These are phyloP conservation scores for Melanotaenia maccullochi DNA, from an alignment of 2,797 vertebrate species.

Conservation along the genomic window DNA sequence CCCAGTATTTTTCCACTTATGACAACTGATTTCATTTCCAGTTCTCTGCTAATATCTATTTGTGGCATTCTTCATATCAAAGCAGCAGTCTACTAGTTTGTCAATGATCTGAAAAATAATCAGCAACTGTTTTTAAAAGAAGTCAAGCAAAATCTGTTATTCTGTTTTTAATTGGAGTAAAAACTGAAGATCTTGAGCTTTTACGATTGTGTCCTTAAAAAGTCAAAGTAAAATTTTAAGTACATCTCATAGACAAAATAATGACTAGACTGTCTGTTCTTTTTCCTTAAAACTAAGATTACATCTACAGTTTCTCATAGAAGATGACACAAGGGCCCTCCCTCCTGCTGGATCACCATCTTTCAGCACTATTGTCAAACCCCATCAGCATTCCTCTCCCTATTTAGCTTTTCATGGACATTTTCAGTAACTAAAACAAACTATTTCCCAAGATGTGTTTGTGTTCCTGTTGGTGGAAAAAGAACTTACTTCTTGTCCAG, in stretches of 20 bases:
- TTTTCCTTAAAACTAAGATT: neutral
- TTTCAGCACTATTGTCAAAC: neutral
- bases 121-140: neutral
- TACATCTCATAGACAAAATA: neutral
- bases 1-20: neutral
- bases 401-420: neutral
- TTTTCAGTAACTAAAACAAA: neutral
- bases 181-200: neutral
- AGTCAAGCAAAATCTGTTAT: neutral
- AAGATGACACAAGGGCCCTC: neutral
- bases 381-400: neutral
- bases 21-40: neutral
- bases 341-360: neutral
- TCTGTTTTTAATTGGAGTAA: too few relatives aligned
- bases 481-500: constrained; percentile 66
- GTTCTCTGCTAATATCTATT: neutral
- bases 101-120: neutral
- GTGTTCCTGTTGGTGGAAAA: neutral
- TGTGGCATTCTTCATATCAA: neutral
- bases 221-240: too few relatives aligned
- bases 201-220: too few relatives aligned
- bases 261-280: neutral
- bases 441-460: neutral
- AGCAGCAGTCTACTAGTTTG: neutral
- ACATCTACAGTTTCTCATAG: neutral